phyloP scores from a whole-genome alignment of 2,113 vertebrate genomes.

The Balaeniceps rex region DNA sequence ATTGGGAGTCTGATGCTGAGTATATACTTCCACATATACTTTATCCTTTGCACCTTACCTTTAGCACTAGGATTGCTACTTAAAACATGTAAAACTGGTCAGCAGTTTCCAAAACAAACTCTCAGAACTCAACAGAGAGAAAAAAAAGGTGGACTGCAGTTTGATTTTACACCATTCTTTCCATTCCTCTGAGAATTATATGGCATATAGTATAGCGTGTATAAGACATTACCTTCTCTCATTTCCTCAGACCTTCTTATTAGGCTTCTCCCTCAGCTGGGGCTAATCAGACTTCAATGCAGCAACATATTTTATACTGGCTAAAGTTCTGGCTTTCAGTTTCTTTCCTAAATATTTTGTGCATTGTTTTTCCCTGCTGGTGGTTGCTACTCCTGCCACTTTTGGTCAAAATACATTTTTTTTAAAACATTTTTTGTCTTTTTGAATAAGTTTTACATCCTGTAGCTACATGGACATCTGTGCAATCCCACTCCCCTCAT shows the following conservation, averaged over 20 bases:
- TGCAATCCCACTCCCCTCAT: background rate
- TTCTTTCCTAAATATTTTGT: background rate
- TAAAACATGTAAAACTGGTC: background rate
- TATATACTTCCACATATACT: background rate
- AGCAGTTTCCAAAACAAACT: background rate
- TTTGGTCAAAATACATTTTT: background rate
- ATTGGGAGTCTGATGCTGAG: background rate
- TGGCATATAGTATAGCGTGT: background rate
- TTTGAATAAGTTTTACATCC: background rate
- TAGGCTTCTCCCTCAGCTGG: background rate
- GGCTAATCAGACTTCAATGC: background rate
- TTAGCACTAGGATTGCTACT: background rate
- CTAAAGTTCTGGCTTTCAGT: background rate
- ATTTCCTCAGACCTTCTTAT: background rate
- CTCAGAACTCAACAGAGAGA: background rate
- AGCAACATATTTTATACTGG: background rate
- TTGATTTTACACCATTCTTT: background rate
- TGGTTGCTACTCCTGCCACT: background rate
- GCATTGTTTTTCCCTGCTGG: background rate
- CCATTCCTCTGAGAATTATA: background rate
- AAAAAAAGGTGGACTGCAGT: background rate
- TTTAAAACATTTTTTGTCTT: background rate
- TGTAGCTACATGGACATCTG: background rate
- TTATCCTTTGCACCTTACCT: background rate
- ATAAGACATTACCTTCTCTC: background rate